Base-by-base conservation (phyloP, 2,113 vertebrate species). In the Oophaga pumilio region DNA sequence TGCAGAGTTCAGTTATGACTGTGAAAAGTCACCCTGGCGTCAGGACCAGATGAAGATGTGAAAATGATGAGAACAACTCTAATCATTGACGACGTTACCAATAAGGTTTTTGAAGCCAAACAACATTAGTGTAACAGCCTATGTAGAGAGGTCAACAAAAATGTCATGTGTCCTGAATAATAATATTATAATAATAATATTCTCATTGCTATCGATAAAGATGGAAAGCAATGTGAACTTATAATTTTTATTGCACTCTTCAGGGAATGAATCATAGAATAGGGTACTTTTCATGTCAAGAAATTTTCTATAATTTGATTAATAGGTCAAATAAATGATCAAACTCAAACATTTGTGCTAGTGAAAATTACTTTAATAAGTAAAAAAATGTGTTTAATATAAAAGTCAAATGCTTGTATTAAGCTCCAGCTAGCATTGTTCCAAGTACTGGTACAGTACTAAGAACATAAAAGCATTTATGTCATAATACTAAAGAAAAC, bases 271-370 rank as follows among this genome's bases (percentile, higher is more conserved):
- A 82, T 82, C 79, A 62, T 11, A 64, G 53, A 28, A 14, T n/a
- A 82, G 4, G 6, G 24, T 66, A 66, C 28, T n/a, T 82, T 82
- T 59, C 22, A 82, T 82, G 33, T 66, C 80, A 82, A 14, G 57
- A n/a, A n/a, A 13, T 68, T 82, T 66, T 82, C 20, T 66, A 66
- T 64, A 66, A 82, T 10, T 66, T 82, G 62, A 82, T 82, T 82
- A 82, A 82, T 52, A 82, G 62, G 62, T 68, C 81, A 68, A 82
- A 68, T 82, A 53, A 68, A 52, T 82, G 50, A 82, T 82, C 60
- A 52, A 49, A 15, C 20, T 68, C 33, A 82, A 49, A 82, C 52
- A 13, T 68, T 60, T 68, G 43, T 2, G 20, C 7, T 26, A 18
- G 12, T 50, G n/a, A 59, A 82, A 82, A 82, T 26, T 20, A 50